Percentiles rank a stretch among this genome's conserved stretches.
phyloP scores from a whole-genome alignment of 2,113 vertebrate species.

The Rhagologus leucostigma region DNA sequence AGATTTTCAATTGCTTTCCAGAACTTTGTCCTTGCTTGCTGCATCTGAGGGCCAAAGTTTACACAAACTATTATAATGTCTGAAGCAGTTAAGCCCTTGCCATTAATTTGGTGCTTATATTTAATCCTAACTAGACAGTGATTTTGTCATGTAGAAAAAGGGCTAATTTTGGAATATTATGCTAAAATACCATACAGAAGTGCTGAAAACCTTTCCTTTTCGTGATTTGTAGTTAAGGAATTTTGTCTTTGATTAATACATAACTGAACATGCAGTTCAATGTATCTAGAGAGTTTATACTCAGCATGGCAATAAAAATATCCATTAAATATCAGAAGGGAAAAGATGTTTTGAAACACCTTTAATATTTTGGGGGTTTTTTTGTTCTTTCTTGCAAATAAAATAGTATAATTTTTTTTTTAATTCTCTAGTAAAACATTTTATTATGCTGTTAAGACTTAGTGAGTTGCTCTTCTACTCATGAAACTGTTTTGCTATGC shows the following conservation, averaged over 20 bases:
- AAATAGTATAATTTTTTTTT: neutral
- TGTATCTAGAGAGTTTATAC: neutral
- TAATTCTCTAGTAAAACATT: neutral
- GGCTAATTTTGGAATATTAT: neutral
- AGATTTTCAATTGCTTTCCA: neutral
- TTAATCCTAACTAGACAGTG: neutral
- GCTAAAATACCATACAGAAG: neutral
- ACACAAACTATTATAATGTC: neutral
- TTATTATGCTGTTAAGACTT: neutral
- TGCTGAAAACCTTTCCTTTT: neutral
- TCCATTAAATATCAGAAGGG: neutral
- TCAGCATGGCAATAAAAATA: neutral
- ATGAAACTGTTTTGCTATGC: neutral
- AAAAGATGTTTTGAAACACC: neutral
- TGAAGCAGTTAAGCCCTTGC: neutral
- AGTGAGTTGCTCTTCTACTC: neutral
- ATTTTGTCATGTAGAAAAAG: neutral
- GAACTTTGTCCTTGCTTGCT: neutral
- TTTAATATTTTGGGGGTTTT: neutral
- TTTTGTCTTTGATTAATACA: neutral
- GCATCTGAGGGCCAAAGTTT: neutral
- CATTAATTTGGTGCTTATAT: neutral
- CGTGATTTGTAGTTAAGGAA: neutral
- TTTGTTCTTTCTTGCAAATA: neutral
- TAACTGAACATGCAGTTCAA: neutral